Evolutionary conservation across 35 echinoderm and acorn worm genomes (phyloP).

Genomic region (Amphiura filiformis): DNA sequence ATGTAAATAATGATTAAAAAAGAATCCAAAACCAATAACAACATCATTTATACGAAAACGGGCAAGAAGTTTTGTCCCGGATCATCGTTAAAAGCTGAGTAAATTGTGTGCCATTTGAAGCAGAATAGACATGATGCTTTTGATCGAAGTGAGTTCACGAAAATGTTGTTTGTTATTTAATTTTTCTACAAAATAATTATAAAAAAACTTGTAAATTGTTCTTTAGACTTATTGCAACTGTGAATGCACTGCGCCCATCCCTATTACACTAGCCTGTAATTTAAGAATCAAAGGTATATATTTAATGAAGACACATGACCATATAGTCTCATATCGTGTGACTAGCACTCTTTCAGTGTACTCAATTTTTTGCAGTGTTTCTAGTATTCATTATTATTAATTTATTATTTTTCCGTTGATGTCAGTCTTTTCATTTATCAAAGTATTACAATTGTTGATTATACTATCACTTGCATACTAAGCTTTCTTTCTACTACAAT

Average conservation of each 20-base stretch:
- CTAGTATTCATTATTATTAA: background rate
- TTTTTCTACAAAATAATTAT: background rate
- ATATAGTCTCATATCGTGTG: background rate
- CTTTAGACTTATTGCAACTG: background rate
- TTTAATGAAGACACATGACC: background rate
- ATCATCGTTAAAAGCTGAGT: background rate
- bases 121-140: background rate
- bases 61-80: background rate
- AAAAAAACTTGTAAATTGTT: background rate
- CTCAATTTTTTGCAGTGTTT: no score
- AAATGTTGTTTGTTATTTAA: background rate
- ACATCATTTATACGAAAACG: background rate
- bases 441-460: background rate
- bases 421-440: background rate
- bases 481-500: no score
- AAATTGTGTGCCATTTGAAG: background rate
- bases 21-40: background rate
- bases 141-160: background rate
- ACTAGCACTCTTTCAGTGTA: background rate
- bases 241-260: background rate
- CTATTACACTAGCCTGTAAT: background rate
- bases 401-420: background rate
- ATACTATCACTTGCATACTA: no score
- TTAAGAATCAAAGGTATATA: background rate
- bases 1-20: background rate